Conservation (phyloP, 2,888 invertebrate genomes). For the Therioaphis trifolii region DNA sequence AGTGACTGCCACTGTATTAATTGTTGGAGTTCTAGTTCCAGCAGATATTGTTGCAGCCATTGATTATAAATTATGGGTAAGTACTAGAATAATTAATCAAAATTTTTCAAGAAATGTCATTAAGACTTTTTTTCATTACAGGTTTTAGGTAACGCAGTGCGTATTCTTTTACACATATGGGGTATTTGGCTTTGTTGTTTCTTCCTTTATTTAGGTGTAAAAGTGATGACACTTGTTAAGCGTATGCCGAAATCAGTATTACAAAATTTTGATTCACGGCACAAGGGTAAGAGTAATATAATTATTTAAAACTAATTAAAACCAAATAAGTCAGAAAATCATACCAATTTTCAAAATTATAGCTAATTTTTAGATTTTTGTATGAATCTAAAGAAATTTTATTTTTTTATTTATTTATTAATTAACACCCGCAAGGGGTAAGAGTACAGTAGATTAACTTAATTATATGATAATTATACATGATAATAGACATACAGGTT, state of each 20-base stretch:
- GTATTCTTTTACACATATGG: constrained; percentile 72
- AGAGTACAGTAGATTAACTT: too few species aligned
- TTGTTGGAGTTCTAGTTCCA: constrained; percentile 49
- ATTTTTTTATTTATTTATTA: too few species aligned
- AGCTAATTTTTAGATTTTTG: too few species aligned
- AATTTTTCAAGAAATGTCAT: not conserved
- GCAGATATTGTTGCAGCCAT: constrained; percentile 55
- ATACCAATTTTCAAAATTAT: too few species aligned
- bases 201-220: constrained; percentile 72
- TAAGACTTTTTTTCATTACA: constrained; percentile 64
- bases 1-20: constrained; percentile 53
- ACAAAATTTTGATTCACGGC: constrained; percentile 69
- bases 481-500: too few species aligned
- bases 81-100: not conserved
- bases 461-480: too few species aligned
- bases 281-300: constrained; percentile 69
- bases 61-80: constrained; percentile 57
- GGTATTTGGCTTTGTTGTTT: constrained; percentile 71
- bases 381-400: too few species aligned
- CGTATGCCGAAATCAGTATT: constrained; percentile 70
- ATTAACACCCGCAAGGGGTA: too few species aligned
- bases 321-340: not conserved
- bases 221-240: constrained; percentile 70
- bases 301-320: not conserved
- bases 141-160: constrained; percentile 70